Evolutionary conservation across 2,888 invertebrate genomes (phyloP), one percentile per base, ranked within the genome.

Genomic region (Salticus scenicus): DNA sequence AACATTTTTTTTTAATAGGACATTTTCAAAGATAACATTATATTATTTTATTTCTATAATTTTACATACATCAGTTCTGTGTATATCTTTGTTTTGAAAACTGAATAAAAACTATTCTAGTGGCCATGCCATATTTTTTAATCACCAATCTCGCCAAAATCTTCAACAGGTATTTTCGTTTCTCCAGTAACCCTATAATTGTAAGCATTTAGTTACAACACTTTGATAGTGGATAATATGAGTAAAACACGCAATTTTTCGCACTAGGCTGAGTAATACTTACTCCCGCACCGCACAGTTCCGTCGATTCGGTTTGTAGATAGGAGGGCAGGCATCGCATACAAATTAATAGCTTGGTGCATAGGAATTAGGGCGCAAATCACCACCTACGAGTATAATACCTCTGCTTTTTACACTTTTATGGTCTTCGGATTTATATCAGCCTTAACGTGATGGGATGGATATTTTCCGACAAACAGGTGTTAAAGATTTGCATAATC

Each of bases 121-220:
- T n/a, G n/a, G n/a, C n/a, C n/a, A n/a, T n/a, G n/a, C n/a, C n/a
- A n/a, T n/a, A n/a, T n/a, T n/a, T n/a, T n/a, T n/a, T n/a, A n/a
- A n/a, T n/a, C n/a, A n/a, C n/a, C n/a, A n/a, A n/a, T 37, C 37
- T 7, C 37, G 37, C 37, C 37, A 37, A 37, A 10, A 7, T 37
- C 37, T 37, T 37, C 37, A 37, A 37, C 37, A 37, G 37, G 37
- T 37, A 37, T 10, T 37, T 37, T 10, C 10, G n/a, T n/a, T 37
- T 37, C 47, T 47, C n/a, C 14, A 31, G 83, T 72, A 84, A 84
- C 77, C 83, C 83, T 73, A 27, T 84, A 84, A 84, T 84, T 73
- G 83, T 63, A 27, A 69, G 67, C 77, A 63, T 84, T 84, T 84
- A 84, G 83, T 66, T 83, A 71, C 82, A 83, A 72, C 67, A 67